These are phyloP conservation scores for Zoroaster sp. DNA, from an alignment of 53 echinoderm and acorn worm genomes.

Conservation along the genomic window DNA sequence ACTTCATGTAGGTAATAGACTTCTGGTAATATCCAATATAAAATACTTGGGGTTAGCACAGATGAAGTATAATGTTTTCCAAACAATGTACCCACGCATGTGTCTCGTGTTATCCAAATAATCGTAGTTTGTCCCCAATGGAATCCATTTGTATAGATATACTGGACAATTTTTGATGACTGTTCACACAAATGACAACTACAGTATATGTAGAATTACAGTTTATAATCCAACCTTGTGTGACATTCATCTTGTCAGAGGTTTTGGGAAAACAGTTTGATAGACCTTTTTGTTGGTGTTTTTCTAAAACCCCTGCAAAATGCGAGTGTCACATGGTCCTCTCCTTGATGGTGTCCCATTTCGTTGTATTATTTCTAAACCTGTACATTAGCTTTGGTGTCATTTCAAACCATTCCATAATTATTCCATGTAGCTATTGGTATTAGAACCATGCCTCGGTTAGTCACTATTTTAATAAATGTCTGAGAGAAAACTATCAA, in stretches of 20 bases:
- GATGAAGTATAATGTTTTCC: no score
- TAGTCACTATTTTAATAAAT: slow-evolving; percentile 53
- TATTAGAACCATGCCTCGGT: slow-evolving; percentile 26
- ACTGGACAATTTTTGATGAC: neutral
- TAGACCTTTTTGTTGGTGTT: neutral
- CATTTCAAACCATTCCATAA: slow-evolving; percentile 36
- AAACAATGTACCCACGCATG: neutral
- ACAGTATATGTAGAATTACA: neutral
- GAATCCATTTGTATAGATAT: neutral
- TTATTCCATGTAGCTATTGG: slow-evolving; percentile 14
- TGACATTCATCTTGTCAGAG: neutral
- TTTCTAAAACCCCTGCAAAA: neutral
- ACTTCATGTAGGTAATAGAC: no score
- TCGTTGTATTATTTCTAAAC: neutral
- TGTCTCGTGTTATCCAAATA: neutral
- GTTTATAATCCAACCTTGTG: neutral
- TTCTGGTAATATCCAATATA: no score
- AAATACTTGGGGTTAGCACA: no score
- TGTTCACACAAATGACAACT: neutral
- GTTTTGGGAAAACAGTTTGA: neutral
- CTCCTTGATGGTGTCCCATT: neutral
- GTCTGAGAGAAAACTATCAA: neutral
- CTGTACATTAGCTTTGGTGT: neutral
- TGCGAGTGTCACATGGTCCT: neutral
- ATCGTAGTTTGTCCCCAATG: neutral